Evolutionary conservation across 35 echinoderm and acorn worm genomes (phyloP).

Genomic region (Stichopus chloronotus): DNA sequence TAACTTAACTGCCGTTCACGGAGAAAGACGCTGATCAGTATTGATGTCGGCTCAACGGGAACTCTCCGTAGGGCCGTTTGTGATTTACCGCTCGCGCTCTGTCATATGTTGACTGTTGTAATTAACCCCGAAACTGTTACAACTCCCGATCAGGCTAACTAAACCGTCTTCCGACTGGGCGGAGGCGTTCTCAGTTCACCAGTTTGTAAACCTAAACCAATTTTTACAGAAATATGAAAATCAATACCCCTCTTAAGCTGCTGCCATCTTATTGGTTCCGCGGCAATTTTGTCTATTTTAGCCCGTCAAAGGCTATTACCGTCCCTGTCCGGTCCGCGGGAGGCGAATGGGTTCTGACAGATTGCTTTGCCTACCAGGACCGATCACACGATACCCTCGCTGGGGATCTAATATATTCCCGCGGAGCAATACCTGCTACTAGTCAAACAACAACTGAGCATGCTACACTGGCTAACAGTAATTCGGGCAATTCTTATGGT

Average conservation of each 20-base stretch:
- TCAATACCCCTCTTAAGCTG: slow-evolving; percentile 37
- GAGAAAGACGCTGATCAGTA: background rate
- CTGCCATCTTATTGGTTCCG: slow-evolving; percentile 2
- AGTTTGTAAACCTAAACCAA: slow-evolving; percentile 45
- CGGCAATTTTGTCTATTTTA: slow-evolving; percentile 33
- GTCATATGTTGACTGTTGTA: slow-evolving; percentile 28
- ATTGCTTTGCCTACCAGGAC: slow-evolving; percentile 9
- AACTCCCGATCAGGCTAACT: background rate
- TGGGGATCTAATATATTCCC: slow-evolving; percentile 26
- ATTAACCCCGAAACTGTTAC: slow-evolving; percentile 52
- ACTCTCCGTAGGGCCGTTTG: slow-evolving; percentile 11
- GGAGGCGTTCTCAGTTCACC: slow-evolving; percentile 42
- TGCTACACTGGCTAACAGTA: background rate
- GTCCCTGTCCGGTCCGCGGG: slow-evolving; percentile 21
- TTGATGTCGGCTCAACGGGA: slow-evolving; percentile 36
- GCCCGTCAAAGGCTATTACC: slow-evolving; percentile 45
- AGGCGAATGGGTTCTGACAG: background rate
- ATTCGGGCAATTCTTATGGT: background rate
- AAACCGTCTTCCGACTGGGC: slow-evolving; percentile 8
- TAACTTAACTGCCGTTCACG: slow-evolving; percentile 7
- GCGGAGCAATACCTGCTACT: slow-evolving; percentile 25
- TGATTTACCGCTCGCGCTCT: slow-evolving; percentile 27
- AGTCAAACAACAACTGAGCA: background rate
- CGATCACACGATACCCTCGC: slow-evolving; percentile 29
- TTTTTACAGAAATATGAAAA: slow-evolving; percentile 51